Conservation (phyloP, 2,797 vertebrate genomes). For the Pogoniulus pusillus region DNA sequence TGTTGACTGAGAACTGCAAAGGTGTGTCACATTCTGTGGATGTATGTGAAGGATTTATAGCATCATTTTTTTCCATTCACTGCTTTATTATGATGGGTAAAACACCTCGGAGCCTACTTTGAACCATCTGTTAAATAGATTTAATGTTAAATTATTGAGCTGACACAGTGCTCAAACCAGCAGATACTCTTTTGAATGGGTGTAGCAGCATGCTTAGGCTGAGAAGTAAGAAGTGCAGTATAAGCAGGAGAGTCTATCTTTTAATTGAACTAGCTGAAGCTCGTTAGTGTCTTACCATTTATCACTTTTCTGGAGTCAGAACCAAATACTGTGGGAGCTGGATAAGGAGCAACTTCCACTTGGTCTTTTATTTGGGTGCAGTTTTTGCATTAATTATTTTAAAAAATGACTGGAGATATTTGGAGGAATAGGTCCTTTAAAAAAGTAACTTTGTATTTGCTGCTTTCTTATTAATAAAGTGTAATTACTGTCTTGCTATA, state of each 20-base stretch:
- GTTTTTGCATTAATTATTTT: neutral
- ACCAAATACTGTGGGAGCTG: neutral
- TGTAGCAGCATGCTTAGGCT: neutral
- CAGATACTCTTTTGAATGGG: neutral
- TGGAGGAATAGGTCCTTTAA: neutral
- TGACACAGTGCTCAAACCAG: neutral
- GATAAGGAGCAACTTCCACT: neutral
- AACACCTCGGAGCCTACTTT: neutral
- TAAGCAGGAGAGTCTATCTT: neutral
- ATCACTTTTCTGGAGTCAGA: neutral
- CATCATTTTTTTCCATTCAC: neutral
- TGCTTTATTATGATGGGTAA: neutral
- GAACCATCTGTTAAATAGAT: neutral
- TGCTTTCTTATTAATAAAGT: neutral
- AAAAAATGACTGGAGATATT: neutral
- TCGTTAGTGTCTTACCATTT: neutral
- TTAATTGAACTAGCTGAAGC: neutral
- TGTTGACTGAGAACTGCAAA: neutral
- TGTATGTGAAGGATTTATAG: neutral
- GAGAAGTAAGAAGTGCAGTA: neutral
- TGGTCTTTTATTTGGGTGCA: neutral
- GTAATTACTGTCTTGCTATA: neutral
- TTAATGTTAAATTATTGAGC: neutral
- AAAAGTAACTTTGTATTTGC: neutral
- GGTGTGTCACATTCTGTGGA: neutral